Conservation (phyloP, 2,888 invertebrate species). For the Megastigmus dorsalis region DNA sequence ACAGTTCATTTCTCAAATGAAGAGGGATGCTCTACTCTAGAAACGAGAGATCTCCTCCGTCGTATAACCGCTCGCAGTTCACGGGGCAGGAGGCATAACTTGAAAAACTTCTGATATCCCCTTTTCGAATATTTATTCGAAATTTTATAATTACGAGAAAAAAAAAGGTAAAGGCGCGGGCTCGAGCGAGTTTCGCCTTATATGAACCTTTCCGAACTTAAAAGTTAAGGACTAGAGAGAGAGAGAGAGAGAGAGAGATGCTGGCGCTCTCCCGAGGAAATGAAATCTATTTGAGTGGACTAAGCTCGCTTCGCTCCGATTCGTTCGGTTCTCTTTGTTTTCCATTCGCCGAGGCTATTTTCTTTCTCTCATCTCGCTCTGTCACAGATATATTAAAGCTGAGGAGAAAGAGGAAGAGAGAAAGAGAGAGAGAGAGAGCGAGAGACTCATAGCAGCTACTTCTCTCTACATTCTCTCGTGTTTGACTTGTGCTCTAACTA, state of each 20-base stretch:
- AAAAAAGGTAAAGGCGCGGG: background rate
- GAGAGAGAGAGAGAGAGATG: background rate
- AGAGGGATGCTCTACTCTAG: no score
- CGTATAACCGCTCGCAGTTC: no score
- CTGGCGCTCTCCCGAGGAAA: conserved; percentile 18
- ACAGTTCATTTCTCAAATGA: no score
- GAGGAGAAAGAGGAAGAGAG: background rate
- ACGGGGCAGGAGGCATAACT: no score
- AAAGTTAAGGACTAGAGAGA: conserved; percentile 7
- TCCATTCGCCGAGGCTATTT: conserved; percentile 24
- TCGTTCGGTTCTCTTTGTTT: conserved; percentile 39
- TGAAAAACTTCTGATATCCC: background rate
- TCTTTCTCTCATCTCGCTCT: conserved; percentile 2
- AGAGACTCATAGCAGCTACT: background rate
- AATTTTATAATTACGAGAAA: conserved; percentile 2
- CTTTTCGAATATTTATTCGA: conserved; percentile 2
- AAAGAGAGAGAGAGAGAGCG: background rate
- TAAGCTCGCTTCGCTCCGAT: conserved; percentile 25
- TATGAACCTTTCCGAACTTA: conserved; percentile 2
- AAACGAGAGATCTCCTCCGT: no score
- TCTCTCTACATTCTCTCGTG: conserved; percentile 56
- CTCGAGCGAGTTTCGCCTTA: background rate
- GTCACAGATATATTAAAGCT: conserved; percentile 19
- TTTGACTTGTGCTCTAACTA: conserved; percentile 65
- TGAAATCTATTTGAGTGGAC: conserved; percentile 50